Percentiles rank a stretch among this genome's conserved stretches.
Evolutionary conservation across 2,797 vertebrate genomes (phyloP).

Genomic region (Anniella stebbinsi): DNA sequence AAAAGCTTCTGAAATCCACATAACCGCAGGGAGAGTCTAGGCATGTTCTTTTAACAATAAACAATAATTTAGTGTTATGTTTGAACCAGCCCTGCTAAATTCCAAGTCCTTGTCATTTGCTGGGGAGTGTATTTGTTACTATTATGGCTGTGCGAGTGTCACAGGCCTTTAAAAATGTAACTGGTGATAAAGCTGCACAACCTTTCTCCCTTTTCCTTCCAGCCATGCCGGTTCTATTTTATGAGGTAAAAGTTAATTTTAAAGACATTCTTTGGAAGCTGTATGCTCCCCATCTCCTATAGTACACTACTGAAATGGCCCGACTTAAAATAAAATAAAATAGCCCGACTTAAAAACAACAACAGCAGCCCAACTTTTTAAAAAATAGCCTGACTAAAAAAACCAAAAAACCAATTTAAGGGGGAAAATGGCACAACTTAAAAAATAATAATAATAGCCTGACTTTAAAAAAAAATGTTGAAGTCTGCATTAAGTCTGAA

Average conservation of each 20-base stretch:
- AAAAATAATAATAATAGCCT: too few species aligned
- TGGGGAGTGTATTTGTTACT: not conserved
- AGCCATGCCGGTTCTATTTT: not conserved
- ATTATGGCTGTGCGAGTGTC: not conserved
- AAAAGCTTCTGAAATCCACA: not conserved
- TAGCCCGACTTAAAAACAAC: too few species aligned
- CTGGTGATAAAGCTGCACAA: not conserved
- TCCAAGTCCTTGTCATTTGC: not conserved
- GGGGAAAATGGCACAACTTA: too few species aligned
- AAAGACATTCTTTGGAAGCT: not conserved
- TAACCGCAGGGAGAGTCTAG: too few species aligned
- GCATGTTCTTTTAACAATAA: too few species aligned
- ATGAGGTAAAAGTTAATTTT: not conserved
- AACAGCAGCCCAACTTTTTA: too few species aligned
- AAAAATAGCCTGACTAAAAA: too few species aligned
- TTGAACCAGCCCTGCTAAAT: too few species aligned
- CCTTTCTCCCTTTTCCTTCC: not conserved
- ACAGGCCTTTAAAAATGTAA: not conserved
- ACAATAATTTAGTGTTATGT: too few species aligned
- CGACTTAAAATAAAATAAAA: not conserved
- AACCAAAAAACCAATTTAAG: too few species aligned
- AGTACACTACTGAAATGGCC: not conserved
- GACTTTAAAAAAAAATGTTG: too few species aligned
- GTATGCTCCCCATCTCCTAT: not conserved
- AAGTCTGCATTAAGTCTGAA: too few species aligned